Percentiles rank a stretch among this genome's conserved stretches.
Conservation (phyloP, 2,797 vertebrate species). For the Tolypeutes matacus region DNA sequence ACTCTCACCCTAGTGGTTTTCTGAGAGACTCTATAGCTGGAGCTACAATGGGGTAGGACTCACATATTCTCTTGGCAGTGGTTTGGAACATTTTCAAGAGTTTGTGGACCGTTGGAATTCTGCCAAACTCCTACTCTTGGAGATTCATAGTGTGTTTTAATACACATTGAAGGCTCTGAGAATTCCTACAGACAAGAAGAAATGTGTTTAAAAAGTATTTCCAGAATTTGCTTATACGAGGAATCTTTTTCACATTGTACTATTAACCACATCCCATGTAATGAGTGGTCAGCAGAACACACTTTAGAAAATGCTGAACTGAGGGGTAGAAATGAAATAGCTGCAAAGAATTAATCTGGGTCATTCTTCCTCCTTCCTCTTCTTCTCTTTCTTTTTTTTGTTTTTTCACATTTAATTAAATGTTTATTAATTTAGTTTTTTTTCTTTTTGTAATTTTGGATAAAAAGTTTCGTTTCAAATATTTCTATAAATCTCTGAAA, state of each 20-base stretch:
- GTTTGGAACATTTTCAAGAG: not conserved
- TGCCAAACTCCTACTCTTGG: not conserved
- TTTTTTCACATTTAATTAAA: not conserved
- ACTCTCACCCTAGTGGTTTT: not conserved
- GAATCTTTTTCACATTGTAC: not conserved
- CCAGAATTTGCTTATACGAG: no score
- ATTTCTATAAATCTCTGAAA: not conserved
- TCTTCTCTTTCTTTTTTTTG: not conserved
- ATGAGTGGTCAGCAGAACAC: rapidly evolving
- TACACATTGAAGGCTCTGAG: not conserved
- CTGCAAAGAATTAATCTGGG: not conserved
- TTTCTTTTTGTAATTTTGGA: not conserved
- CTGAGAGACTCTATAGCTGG: not conserved
- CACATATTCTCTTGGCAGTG: not conserved
- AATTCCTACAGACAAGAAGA: not conserved
- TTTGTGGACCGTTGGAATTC: not conserved
- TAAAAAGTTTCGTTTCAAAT: no score
- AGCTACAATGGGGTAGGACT: rapidly evolving
- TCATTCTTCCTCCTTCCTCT: not conserved
- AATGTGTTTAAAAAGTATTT: not conserved
- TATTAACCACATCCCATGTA: rapidly evolving
- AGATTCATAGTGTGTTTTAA: not conserved
- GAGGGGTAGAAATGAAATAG: no score
- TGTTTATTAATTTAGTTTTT: not conserved
- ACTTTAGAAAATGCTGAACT: not conserved